Base-by-base conservation (phyloP, 2,797 vertebrate genomes). In the Anabas testudineus region DNA sequence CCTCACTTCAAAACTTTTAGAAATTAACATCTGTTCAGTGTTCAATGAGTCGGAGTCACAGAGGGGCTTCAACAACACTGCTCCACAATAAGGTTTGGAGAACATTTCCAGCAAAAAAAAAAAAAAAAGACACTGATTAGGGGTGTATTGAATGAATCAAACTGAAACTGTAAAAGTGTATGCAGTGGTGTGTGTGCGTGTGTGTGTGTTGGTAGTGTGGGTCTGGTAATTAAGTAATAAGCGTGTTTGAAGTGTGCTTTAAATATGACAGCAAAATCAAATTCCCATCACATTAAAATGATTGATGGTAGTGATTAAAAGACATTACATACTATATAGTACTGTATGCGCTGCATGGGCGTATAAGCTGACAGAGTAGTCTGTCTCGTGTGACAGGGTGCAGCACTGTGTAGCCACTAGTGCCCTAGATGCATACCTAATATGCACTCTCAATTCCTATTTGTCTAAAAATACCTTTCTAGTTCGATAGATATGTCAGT, bases 351-450 rank as follows among this genome's bases (percentile, higher is more conserved):
- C 24, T 54, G 42, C 37, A 26, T 16, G 43, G 24, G 32, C 4
- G 42, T 49, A 24, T 48, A 41, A 51, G 47, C 24, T 30, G 39
- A 51, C 36, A n/a, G 56, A 73, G 55, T 28, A 53, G 62, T 73
- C 26, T 7, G 36, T 73, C 79, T 72, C n/a, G 21, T 52, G 61
- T 80, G 64, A 66, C 46, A 49, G 67, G 45, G 30, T 57, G 63
- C 55, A 64, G 28, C 47, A 41, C 46, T 54, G 41, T 57, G 41
- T 56, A 71, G 51, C 55, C 58, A 70, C 34, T 70, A 48, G 32
- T 60, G 71, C 54, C 75, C 81, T 51, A 75, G 61, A 81, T 85
- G 37, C 73, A 85, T 76, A 71, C 15, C 41, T 74, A 81, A 85
- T 80, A 58, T 70, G 58, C 52, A 76, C 53, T 67, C 34, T 34